phyloP scores from a whole-genome alignment of 2,113 vertebrate genomes.

The Takifugu flavidus region DNA sequence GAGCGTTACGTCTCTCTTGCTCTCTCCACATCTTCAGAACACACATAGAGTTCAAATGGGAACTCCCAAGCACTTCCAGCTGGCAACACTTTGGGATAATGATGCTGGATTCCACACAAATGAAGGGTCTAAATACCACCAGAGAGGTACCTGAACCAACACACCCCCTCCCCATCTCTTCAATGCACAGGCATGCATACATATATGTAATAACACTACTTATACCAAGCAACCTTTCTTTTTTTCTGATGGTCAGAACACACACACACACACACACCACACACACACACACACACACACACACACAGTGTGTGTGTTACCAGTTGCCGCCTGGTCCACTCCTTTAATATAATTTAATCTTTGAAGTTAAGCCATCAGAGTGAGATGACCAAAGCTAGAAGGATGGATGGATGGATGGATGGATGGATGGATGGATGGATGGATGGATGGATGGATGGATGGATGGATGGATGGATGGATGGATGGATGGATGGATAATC shows the following conservation, averaged over 20 bases:
- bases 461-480: no score
- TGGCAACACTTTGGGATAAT: conserved; percentile 77
- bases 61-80: conserved; percentile 73
- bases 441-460: no score
- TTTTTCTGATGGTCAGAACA: conserved; percentile 39
- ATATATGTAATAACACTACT: conserved; percentile 38
- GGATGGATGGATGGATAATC: no score
- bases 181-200: conserved; percentile 52
- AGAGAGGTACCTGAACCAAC: conserved; percentile 69
- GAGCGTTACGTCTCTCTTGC: conserved; percentile 34
- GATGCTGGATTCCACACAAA: conserved; percentile 75
- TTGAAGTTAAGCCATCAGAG: no score
- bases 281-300: neutral
- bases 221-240: conserved; percentile 15
- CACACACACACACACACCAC: conserved; percentile 43
- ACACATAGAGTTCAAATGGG: conserved; percentile 73
- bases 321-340: no score
- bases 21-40: conserved; percentile 64
- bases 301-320: no score
- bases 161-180: conserved; percentile 20
- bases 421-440: no score
- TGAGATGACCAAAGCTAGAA: no score
- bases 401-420: no score
- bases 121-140: conserved; percentile 72
- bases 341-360: no score